Conservation (phyloP, 2,113 vertebrate genomes). For the Deroptyus accipitrinus region DNA sequence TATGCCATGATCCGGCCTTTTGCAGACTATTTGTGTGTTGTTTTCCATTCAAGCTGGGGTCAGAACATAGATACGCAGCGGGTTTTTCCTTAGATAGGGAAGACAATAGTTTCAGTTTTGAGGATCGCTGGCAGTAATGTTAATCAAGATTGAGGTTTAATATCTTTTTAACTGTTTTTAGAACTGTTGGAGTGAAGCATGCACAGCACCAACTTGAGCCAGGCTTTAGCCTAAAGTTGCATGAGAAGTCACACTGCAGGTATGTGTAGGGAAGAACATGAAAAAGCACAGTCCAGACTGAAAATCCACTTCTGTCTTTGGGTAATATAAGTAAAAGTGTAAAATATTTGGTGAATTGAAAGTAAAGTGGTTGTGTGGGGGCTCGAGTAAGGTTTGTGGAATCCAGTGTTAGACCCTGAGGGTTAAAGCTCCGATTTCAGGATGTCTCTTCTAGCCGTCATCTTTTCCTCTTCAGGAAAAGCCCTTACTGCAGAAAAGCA, state of each 20-base stretch:
- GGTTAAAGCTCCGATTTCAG: background rate
- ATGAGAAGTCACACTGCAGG: fast-evolving
- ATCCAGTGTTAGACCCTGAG: background rate
- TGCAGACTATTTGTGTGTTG: background rate
- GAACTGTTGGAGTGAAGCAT: background rate
- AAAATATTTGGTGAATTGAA: background rate
- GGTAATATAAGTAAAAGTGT: background rate
- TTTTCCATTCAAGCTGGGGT: background rate
- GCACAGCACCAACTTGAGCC: background rate
- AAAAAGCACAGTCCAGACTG: background rate
- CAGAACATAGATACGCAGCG: background rate
- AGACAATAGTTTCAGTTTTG: background rate
- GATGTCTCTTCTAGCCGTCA: background rate
- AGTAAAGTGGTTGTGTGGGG: background rate
- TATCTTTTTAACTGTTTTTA: background rate
- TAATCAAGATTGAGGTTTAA: background rate
- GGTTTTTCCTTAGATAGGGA: background rate
- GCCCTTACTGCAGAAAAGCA: background rate
- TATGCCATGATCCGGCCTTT: background rate
- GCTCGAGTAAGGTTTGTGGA: background rate
- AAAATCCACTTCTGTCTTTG: background rate
- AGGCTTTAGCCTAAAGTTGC: background rate
- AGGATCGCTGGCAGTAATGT: background rate
- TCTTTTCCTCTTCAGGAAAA: background rate
- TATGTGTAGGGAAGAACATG: fast-evolving